phyloP scores from a whole-genome alignment of 2,888 invertebrate species.

The Drosophila demipolita region DNA sequence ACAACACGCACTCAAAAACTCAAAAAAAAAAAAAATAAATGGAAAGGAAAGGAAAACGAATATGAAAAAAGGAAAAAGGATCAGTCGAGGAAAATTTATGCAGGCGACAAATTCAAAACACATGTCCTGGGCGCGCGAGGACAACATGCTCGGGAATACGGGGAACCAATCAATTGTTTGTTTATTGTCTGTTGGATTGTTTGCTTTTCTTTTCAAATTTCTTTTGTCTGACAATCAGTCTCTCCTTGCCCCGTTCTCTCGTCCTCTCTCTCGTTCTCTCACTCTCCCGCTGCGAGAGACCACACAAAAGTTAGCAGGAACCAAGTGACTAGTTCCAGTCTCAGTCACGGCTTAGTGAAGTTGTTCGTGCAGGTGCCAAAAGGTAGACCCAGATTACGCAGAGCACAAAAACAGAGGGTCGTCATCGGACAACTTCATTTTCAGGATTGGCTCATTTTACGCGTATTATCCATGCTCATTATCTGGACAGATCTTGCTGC shows the following conservation, averaged over 20 bases:
- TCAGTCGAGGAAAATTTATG: conserved; percentile 67
- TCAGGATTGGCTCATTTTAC: conserved; percentile 70
- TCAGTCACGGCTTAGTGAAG: conserved; percentile 27
- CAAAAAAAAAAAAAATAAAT: conserved; percentile 12
- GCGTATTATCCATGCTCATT: conserved; percentile 64
- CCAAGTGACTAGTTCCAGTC: conserved; percentile 18
- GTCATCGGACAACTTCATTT: conserved; percentile 62
- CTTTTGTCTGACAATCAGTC: conserved; percentile 33
- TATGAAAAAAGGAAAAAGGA: conserved; percentile 48
- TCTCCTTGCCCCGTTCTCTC: background rate
- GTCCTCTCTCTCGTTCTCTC: background rate
- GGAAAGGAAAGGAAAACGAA: conserved; percentile 18
- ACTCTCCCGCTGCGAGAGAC: conserved; percentile 46
- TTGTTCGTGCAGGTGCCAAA: conserved; percentile 55
- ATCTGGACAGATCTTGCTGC: conserved; percentile 34
- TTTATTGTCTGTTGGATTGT: conserved; percentile 73
- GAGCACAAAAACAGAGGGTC: conserved; percentile 8
- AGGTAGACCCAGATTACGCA: conserved; percentile 28
- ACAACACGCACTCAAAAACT: conserved; percentile 72
- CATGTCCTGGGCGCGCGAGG: conserved; percentile 59
- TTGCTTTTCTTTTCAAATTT: conserved; percentile 60
- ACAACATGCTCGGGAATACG: conserved; percentile 23
- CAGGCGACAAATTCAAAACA: conserved; percentile 79
- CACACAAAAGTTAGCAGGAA: conserved; percentile 48
- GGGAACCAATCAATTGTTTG: conserved; percentile 71